Percentiles rank a stretch among this genome's conserved stretches.
Evolutionary conservation across 2,113 vertebrate genomes (phyloP).

Genomic region (Parotia lawesii): DNA sequence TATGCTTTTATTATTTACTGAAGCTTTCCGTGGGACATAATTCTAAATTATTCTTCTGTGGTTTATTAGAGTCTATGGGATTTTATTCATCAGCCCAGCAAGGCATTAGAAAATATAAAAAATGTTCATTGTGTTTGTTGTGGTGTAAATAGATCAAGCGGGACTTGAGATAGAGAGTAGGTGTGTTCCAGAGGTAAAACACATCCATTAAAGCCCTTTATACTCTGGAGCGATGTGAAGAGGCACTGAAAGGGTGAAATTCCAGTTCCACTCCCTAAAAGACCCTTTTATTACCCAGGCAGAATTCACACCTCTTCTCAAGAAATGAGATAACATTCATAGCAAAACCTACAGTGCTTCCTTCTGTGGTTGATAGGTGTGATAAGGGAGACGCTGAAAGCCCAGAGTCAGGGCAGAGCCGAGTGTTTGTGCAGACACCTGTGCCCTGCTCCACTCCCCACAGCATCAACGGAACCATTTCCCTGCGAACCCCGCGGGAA

Average conservation of each 20-base stretch:
- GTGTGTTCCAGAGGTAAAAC: not conserved
- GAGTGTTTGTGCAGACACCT: not conserved
- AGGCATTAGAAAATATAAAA: conserved; percentile 36
- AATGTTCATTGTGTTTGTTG: not conserved
- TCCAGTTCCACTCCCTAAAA: not conserved
- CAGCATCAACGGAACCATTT: not conserved
- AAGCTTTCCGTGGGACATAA: conserved; percentile 24
- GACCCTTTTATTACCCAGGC: not conserved
- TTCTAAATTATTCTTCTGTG: conserved; percentile 48
- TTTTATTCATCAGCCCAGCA: conserved; percentile 39
- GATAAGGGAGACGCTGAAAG: not conserved
- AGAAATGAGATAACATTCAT: not conserved
- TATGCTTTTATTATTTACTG: conserved; percentile 59
- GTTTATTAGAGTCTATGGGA: conserved; percentile 38
- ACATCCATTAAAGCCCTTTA: not conserved
- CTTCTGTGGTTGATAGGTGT: not conserved
- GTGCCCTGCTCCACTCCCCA: not conserved
- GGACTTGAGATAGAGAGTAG: not conserved
- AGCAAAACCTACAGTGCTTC: not conserved
- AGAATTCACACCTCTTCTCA: not conserved
- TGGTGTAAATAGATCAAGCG: not conserved
- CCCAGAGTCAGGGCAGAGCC: not conserved
- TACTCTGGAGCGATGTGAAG: not conserved
- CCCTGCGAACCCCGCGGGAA: not conserved
- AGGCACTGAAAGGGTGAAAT: not conserved